A percentile compares a stretch with the other conserved stretches of the same genome.
Conservation (phyloP, 2,113 vertebrate species). For the Terrapene triunguis region DNA sequence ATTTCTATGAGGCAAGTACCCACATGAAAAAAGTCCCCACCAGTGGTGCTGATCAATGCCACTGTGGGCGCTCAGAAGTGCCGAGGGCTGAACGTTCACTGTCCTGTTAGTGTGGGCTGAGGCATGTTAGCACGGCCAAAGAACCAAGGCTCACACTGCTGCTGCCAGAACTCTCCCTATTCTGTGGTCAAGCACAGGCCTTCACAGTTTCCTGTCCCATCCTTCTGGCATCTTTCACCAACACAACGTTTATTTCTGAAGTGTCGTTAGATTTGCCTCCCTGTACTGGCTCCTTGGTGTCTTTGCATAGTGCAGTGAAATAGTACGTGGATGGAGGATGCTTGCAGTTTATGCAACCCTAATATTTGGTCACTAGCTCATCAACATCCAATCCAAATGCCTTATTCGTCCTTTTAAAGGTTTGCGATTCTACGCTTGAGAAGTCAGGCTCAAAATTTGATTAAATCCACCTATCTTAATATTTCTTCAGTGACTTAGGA, state of each 20-base stretch:
- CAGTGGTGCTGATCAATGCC: neutral
- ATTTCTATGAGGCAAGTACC: neutral
- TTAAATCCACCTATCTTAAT: conserved; percentile 37
- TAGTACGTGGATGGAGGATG: conserved; percentile 1
- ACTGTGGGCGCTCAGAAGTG: neutral
- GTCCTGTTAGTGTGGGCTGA: rapidly evolving
- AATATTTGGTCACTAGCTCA: conserved; percentile 36
- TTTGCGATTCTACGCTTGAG: conserved; percentile 63
- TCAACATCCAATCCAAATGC: conserved; percentile 34
- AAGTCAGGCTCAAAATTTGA: conserved; percentile 48
- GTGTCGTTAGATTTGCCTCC: neutral
- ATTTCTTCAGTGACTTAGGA: conserved; percentile 67
- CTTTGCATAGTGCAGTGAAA: conserved; percentile 24
- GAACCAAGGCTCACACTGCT: rapidly evolving
- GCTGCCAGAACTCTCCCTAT: neutral
- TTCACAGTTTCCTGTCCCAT: neutral
- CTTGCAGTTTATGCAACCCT: conserved; percentile 40
- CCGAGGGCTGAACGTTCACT: neutral
- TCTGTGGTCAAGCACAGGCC: neutral
- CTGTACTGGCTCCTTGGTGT: conserved; percentile 49
- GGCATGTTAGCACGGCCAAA: neutral
- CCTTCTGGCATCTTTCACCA: neutral
- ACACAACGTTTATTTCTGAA: neutral
- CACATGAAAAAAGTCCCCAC: neutral
- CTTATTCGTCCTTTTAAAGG: neutral